phyloP scores from a whole-genome alignment of 1,140 invertebrate species.

The Caenorhabditis tropicalis region DNA sequence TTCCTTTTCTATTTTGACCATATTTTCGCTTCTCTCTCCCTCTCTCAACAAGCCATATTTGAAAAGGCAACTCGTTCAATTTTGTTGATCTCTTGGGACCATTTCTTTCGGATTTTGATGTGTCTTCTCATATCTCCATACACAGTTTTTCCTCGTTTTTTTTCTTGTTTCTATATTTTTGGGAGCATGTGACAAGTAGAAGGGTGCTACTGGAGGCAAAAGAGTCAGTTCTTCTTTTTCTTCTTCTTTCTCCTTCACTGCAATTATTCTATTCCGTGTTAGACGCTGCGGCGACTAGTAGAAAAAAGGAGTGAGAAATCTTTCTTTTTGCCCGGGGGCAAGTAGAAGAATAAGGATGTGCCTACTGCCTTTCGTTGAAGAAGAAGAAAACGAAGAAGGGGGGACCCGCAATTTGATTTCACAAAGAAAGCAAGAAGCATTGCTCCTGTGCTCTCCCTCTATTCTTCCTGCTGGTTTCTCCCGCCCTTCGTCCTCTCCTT shows the following conservation, averaged over 20 bases:
- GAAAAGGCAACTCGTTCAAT: slow-evolving; percentile 17
- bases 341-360: slow-evolving; percentile 14
- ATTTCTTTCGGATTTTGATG: slow-evolving; percentile 6
- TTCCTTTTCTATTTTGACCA: neutral
- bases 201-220: neutral
- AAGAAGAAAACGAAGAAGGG: neutral
- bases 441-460: neutral
- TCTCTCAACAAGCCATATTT: neutral
- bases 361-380: neutral
- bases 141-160: neutral
- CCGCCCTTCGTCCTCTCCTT: neutral
- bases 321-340: slow-evolving; percentile 18
- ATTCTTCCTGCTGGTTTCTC: neutral
- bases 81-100: slow-evolving; percentile 32
- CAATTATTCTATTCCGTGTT: slow-evolving; percentile 32
- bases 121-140: neutral
- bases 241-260: neutral
- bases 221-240: slow-evolving; percentile 21
- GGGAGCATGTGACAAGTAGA: neutral
- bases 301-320: slow-evolving; percentile 19
- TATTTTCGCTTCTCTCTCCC: neutral
- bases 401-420: slow-evolving; percentile 31
- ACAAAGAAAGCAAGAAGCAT: slow-evolving; percentile 27
- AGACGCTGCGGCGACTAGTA: neutral
- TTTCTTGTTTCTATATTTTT: neutral